Base-by-base conservation (phyloP, 2,797 vertebrate species). In the Alca torda region DNA sequence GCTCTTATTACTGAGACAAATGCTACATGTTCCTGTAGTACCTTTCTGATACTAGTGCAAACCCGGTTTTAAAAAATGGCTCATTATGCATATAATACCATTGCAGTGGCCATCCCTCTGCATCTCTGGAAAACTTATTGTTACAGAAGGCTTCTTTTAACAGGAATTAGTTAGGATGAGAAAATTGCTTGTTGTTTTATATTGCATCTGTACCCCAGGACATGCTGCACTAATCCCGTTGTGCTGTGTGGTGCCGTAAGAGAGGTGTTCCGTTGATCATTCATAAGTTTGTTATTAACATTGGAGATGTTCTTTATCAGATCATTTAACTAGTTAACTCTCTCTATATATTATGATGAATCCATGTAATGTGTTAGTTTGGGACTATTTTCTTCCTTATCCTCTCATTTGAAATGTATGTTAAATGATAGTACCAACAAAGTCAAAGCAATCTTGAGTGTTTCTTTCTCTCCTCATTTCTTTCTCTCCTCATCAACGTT, bases 151-250 rank as follows among this genome's bases (percentile, higher is more conserved):
- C 72, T 92, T 94, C 93, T 96, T 96, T 96, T 90, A 96, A 89
- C 46, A 81, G 84, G 53, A 94, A 79, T 95, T 97, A 96, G 96
- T 97, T 96, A 95, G 91, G 84, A 95, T 69, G 80, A 91, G 85
- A 95, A 96, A 97, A 97, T 84, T 93, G 72, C 24, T 94, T 60
- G 39, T 75, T 96, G 79, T 73, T 96, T 96, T 95, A 97, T 89
- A 89, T 84, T 91, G 77, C 81, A 84, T 81, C 63, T 50, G 95
- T 95, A 94, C 53, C 80, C 84, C 79, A 92, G 90, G 74, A 96
- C 77, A 53, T 75, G 37, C 77, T 94, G 78, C 83, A 68, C 88
- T 96, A 87, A 96, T 94, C 39, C 37, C 30, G 11, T 70, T 76
- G 37, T 68, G 72, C 75, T 93, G 57, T 74, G 37, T 83, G 46